Base-by-base conservation (phyloP, 2,797 vertebrate species). In the Pogoniulus pusillus region DNA sequence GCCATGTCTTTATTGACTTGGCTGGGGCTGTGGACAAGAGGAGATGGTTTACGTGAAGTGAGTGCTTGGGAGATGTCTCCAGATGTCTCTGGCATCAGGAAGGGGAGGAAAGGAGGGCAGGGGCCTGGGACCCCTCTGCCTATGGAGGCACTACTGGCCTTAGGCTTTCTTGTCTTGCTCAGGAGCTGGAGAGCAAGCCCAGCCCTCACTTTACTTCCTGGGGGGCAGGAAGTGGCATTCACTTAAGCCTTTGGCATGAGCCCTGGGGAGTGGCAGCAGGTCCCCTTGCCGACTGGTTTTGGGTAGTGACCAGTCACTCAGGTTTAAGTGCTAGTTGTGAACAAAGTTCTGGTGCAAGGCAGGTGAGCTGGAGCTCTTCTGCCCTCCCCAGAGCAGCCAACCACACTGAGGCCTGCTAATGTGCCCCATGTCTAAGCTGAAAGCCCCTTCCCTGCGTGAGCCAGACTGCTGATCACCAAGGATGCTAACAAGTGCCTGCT, bases 361-460 rank as follows among this genome's bases (percentile, higher is more conserved):
- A 39, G 23, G 26, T 85, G 69, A 65, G 1, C 20, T 24, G 41
- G n/a, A 78, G 77, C 70, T 51, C 45, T 10, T 39, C 47, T 14
- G 27, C 16, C 18, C 18, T 26, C 20, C 29, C 9, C 69, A 57
- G 60, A 24, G 6, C 59, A 71, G 39, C 39, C 1, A 2, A 26
- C 29, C 3, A 0, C 0, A 0, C 32, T 17, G 34, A 66, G 29
- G 30, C 35, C 23, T 37, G 27, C 23, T 54, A 4, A 2, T 1
- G 8, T 55, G 47, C 37, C 63, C 32, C 11, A 2, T 3, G 49
- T 10, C 73, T 24, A 0, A 51, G 20, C 62, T 76, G 72, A 6
- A 47, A 63, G 30, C 12, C 41, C 37, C 22, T 64, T 74, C 57
- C 45, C 60, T 60, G 41, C 24, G 63, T 0, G 0, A 70, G 41